phyloP scores from a whole-genome alignment of 2,797 vertebrate species.

The Hyperoplus lanceolatus region DNA sequence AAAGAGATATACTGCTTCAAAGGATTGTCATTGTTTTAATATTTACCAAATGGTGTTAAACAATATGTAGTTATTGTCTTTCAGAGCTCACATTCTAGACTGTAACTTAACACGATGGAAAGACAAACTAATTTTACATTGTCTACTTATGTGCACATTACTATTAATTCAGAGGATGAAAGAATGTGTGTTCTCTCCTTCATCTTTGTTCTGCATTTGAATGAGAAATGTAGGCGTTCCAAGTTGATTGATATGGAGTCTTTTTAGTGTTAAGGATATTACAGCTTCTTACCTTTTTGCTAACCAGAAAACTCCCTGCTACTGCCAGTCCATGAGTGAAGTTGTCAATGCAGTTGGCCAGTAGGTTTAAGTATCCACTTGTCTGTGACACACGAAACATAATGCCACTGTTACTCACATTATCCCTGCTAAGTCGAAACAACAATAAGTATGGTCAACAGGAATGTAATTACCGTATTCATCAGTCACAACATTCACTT shows the following conservation, averaged over 20 bases:
- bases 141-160: neutral
- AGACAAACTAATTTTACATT: neutral
- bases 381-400: constrained; percentile 82
- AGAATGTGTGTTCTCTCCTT: neutral
- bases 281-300: constrained; percentile 92
- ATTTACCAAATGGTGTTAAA: neutral
- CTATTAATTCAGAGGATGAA: neutral
- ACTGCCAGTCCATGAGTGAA: constrained; percentile 99
- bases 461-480: neutral
- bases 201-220: neutral
- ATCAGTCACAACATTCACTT: neutral
- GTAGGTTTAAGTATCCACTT: constrained; percentile 96
- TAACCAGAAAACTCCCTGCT: constrained; percentile 96
- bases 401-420: constrained; percentile 9
- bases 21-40: neutral
- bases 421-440: neutral
- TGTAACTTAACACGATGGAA: neutral
- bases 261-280: neutral
- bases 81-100: neutral
- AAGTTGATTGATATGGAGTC: neutral
- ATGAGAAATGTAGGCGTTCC: neutral
- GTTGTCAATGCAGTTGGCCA: constrained; percentile 99
- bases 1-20: neutral
- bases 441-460: neutral
- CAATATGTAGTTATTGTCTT: neutral